phyloP scores from a whole-genome alignment of 2,888 invertebrate genomes.

The Heliconius erato region DNA sequence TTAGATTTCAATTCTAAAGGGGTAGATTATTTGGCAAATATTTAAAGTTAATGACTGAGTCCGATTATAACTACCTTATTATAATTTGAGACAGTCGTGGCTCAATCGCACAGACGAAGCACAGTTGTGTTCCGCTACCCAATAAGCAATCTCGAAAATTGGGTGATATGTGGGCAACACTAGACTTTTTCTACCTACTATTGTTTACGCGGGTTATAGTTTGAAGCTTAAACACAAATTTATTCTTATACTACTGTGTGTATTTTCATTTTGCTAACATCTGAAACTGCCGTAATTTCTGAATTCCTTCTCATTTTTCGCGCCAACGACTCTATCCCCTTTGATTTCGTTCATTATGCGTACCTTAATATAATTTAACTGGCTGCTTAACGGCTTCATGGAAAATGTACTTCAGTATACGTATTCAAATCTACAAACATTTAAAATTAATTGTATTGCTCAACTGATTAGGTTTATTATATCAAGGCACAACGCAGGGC shows the following conservation, averaged over 20 bases:
- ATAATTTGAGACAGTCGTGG: too few relatives aligned
- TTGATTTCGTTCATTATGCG: constrained; percentile 69
- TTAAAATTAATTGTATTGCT: not conserved
- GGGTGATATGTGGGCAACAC: too few relatives aligned
- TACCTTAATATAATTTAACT: constrained; percentile 22
- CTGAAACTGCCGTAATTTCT: constrained; percentile 67
- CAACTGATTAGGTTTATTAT: not conserved
- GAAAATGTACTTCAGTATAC: not conserved
- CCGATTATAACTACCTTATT: too few relatives aligned
- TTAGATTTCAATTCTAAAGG: too few relatives aligned
- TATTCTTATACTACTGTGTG: not conserved
- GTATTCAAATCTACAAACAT: not conserved
- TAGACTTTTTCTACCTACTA: not conserved
- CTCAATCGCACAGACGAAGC: too few relatives aligned
- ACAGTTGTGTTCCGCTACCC: too few relatives aligned
- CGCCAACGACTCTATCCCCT: constrained; percentile 65
- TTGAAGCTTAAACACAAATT: not conserved
- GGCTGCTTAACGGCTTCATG: constrained; percentile 6
- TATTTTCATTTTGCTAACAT: constrained; percentile 36
- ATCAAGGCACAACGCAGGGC: too few relatives aligned
- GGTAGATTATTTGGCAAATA: too few relatives aligned
- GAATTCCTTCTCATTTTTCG: constrained; percentile 68
- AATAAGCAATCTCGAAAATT: too few relatives aligned
- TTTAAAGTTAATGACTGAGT: too few relatives aligned
- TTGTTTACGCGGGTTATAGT: not conserved